A percentile compares a stretch with the other conserved stretches of the same genome.
Evolutionary conservation across 1,140 invertebrate species (phyloP).

Genomic region (Zaprionus africanus): DNA sequence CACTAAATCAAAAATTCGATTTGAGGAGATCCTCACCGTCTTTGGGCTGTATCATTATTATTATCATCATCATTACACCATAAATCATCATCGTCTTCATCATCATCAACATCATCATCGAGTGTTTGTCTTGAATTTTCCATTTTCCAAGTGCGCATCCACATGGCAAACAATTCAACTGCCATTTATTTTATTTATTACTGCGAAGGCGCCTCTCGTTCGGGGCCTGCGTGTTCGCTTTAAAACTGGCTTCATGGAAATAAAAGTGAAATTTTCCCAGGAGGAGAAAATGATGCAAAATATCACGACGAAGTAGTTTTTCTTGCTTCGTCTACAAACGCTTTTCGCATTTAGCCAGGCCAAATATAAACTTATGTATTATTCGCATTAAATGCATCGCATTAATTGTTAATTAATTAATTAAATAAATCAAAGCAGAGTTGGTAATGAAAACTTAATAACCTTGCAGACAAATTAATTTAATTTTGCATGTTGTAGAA

Average conservation of each 20-base stretch:
- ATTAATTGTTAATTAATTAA: slow-evolving; percentile 4
- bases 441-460: not conserved
- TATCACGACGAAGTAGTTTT: slow-evolving; percentile 6
- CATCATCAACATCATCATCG: slow-evolving; percentile 7
- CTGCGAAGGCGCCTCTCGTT: slow-evolving; percentile 19
- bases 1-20: not conserved
- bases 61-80: not conserved
- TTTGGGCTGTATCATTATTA: not conserved
- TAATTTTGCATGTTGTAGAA: not conserved
- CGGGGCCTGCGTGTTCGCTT: slow-evolving; percentile 51
- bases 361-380: not conserved
- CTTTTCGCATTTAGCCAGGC: not conserved
- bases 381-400: not conserved
- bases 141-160: slow-evolving; percentile 34
- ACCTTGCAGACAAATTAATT: not conserved
- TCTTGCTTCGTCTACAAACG: not conserved
- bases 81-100: not conserved
- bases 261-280: slow-evolving; percentile 79
- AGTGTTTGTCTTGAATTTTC: slow-evolving; percentile 24
- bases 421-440: slow-evolving; percentile 1
- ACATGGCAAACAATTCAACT: slow-evolving; percentile 64
- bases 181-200: slow-evolving; percentile 80
- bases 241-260: slow-evolving; percentile 66
- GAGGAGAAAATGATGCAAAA: slow-evolving; percentile 74
- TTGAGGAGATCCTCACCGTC: not conserved